Base-by-base conservation (phyloP, 2,113 vertebrate species). In the Heteronetta atricapilla region DNA sequence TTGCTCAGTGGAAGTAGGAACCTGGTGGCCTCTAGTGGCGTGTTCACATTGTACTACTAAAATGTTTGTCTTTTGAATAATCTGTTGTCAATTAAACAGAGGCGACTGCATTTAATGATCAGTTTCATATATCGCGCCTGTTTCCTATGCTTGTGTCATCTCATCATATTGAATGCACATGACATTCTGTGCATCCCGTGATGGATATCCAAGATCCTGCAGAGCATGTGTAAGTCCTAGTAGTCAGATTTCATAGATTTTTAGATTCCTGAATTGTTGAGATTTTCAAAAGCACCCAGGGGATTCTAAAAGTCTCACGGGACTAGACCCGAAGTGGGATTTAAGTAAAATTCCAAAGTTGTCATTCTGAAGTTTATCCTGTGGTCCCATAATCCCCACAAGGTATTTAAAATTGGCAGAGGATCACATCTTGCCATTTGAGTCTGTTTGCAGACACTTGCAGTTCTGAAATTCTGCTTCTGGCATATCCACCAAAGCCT, bases 21-120 rank as follows among this genome's bases (percentile, higher is more conserved):
- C 64, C 44, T 94, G 86, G 70, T 94, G 96, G 48, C 96, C 96
- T 95, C 96, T 96, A 95, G 95, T 91, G 96, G 93, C 0, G 0
- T 50, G 22, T 86, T 91, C 44, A 23, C 5, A 4, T 58, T 86
- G 42, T 50, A 50, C 42, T 36, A 8, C 44, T 64, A 12, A 63
- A 76, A 82, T 46, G 18, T 52, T 82, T 42, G 36, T 48, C 42
- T 86, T 50, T 36, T 63, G 25, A 55, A 52, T 50, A 52, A 34
- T 33, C 20, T 72, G 0, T 33, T 69, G 14, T 29, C 17, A 82
- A 36, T 17, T 31, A n/a, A 89, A 77, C 9, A 50, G 58, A 59
- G 10, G 31, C 31, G 23, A 7, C 28, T 70, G 19, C 50, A 34
- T 62, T 79, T 90, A 38, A 36, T 29, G 50, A 73, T 48, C 31